Conservation (phyloP, 2,888 invertebrate species). For the Zygothrica quintamaculata region DNA sequence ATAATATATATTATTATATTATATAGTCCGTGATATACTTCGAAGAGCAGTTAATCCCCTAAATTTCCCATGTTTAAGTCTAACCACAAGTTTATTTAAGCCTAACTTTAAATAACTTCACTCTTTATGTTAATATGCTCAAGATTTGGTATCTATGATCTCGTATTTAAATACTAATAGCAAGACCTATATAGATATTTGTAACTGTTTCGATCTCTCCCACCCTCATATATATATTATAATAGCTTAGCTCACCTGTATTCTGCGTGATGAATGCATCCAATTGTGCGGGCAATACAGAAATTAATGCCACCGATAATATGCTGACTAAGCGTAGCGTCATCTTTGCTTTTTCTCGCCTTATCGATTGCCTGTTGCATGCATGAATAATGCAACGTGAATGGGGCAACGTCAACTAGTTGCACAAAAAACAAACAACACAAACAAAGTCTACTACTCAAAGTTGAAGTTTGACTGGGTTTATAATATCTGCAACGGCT, state of each 20-base stretch:
- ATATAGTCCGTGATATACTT: too few species aligned
- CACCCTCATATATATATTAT: neutral
- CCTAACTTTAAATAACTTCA: too few species aligned
- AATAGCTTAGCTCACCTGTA: constrained; percentile 70
- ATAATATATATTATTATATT: too few species aligned
- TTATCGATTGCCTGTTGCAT: constrained; percentile 47
- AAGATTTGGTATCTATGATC: too few species aligned
- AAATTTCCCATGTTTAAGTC: too few species aligned
- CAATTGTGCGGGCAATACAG: constrained; percentile 77
- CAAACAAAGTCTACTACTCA: neutral
- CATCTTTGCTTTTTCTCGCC: constrained; percentile 73
- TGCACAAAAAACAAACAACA: neutral
- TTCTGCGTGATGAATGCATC: constrained; percentile 80
- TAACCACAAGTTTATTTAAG: too few species aligned
- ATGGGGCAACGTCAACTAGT: neutral
- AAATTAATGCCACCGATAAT: constrained; percentile 62
- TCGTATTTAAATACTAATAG: too few species aligned
- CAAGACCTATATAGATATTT: too few species aligned
- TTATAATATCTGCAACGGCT: too few species aligned
- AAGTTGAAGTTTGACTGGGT: too few species aligned
- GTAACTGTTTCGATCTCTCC: neutral
- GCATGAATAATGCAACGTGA: constrained; percentile 70
- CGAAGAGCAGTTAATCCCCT: too few species aligned
- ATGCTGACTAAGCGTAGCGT: constrained; percentile 73
- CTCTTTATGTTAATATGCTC: too few species aligned